phyloP scores from a whole-genome alignment of 1,140 invertebrate species.

The Cydia splendana region DNA sequence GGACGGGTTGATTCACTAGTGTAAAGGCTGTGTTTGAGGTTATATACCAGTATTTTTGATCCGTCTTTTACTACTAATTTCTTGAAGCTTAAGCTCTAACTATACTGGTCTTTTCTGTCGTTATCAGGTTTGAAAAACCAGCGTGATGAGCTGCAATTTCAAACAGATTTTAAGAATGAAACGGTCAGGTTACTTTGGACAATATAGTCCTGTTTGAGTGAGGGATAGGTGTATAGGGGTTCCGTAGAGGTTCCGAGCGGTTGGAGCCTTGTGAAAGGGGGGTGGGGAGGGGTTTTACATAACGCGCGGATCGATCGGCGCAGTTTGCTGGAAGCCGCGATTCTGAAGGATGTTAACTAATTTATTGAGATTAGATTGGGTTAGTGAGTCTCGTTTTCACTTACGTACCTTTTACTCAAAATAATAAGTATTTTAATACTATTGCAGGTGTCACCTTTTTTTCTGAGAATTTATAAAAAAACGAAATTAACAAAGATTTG shows the following conservation, averaged over 20 bases:
- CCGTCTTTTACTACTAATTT: neutral
- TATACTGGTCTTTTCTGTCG: neutral
- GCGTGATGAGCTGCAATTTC: neutral
- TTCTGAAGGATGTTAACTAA: neutral
- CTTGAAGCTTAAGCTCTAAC: neutral
- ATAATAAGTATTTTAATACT: neutral
- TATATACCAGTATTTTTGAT: neutral
- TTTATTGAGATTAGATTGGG: neutral
- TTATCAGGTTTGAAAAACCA: neutral
- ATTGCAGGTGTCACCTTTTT: too few species aligned
- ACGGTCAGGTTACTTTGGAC: neutral
- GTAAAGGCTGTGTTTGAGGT: neutral
- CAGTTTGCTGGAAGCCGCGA: constrained; percentile 46
- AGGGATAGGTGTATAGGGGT: constrained; percentile 32
- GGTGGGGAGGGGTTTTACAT: constrained; percentile 62
- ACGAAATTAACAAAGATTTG: too few species aligned
- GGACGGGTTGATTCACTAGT: neutral
- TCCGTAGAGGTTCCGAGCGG: constrained; percentile 48
- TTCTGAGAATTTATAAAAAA: too few species aligned
- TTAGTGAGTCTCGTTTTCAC: neutral
- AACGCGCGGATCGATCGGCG: constrained; percentile 69
- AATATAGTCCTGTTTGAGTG: neutral
- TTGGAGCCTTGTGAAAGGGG: constrained; percentile 56
- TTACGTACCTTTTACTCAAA: neutral
- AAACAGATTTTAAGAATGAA: neutral